Base-by-base conservation (phyloP, 2,888 invertebrate species). In the Dryobotodes eremita region DNA sequence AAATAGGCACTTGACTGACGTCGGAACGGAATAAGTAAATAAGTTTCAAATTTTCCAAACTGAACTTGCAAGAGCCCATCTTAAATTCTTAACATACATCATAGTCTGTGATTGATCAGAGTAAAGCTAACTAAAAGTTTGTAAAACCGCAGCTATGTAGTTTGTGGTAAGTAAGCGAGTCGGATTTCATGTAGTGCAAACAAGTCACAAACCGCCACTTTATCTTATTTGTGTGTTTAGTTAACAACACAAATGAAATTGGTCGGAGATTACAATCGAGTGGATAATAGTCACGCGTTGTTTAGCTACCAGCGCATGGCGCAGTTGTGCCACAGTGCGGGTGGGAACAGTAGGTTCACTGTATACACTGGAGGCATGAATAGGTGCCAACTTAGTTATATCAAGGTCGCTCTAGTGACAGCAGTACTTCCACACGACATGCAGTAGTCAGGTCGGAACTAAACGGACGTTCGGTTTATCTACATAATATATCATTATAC, bases 231-330 rank as follows among this genome's bases (percentile, higher is more conserved):
- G 74, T 78, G 31, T 84, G 26, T 71, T 57, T 62, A 68, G 31
- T 79, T 78, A 78, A 83, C 59, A 64, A 61, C 46, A 15, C 69
- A 71, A 73, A 80, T 57, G 20, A 55, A 66, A 69, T 72, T 64
- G 61, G n/a, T n/a, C 53, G 26, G 42, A 50, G 71, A 72, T 50
- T 71, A 75, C 73, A 69, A 82, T 68, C 65, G 20, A 72, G 69
- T 36, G 59, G n/a, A 72, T 55, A 68, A 65, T 74, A 31, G 65
- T 61, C 57, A 59, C 53, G 74, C 57, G 59, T 53, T 80, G 80
- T 26, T 64, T 50, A 48, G 48, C 46, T 26, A 26, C 46, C 20
- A 42, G 36, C 23, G 66, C 61, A 26, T 36, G 36, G 15, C 50
- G 13, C 13, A 72, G 65, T 17, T 20, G 53, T 46, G 48, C 13